A percentile compares a stretch with the other conserved stretches of the same genome.
These are phyloP conservation scores for Oreochromis aureus DNA, from an alignment of 2,113 vertebrate species.

Conservation along the genomic window DNA sequence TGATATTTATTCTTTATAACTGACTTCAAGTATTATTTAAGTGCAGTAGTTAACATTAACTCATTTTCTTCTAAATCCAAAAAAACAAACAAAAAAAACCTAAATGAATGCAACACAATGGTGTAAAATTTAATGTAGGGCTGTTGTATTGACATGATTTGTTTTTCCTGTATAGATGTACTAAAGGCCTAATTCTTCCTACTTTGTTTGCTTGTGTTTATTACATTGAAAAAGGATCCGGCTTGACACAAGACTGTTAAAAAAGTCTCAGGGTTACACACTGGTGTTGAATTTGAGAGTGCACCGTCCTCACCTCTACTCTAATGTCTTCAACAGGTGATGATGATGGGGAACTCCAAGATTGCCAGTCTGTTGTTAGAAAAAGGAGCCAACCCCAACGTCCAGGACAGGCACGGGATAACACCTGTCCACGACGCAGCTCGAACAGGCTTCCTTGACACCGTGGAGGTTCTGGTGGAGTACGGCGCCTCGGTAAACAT, in stretches of 20 bases:
- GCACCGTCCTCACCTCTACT: background rate
- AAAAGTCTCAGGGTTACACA: background rate
- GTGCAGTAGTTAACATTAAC: background rate
- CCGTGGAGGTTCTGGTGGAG: constrained; percentile 78
- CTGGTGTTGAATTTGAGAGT: background rate
- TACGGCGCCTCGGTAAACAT: constrained; percentile 79
- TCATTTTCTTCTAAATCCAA: background rate
- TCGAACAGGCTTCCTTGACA: constrained; percentile 83
- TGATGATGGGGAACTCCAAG: constrained; percentile 86
- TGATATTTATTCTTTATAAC: background rate
- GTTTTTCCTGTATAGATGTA: background rate
- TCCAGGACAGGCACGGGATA: constrained; percentile 80
- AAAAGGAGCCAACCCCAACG: constrained; percentile 82
- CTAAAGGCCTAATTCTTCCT: background rate
- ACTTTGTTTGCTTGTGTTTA: background rate
- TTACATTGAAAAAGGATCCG: background rate
- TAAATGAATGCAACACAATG: background rate
- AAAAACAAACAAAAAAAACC: no score
- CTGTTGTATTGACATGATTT: background rate
- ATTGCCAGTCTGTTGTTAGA: constrained; percentile 80
- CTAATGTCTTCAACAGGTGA: constrained; percentile 68
- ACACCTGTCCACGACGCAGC: constrained; percentile 83
- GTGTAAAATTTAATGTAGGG: background rate
- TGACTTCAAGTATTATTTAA: background rate
- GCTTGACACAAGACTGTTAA: background rate